Conservation (phyloP, 2,113 vertebrate species). For the Ursus arctos region DNA sequence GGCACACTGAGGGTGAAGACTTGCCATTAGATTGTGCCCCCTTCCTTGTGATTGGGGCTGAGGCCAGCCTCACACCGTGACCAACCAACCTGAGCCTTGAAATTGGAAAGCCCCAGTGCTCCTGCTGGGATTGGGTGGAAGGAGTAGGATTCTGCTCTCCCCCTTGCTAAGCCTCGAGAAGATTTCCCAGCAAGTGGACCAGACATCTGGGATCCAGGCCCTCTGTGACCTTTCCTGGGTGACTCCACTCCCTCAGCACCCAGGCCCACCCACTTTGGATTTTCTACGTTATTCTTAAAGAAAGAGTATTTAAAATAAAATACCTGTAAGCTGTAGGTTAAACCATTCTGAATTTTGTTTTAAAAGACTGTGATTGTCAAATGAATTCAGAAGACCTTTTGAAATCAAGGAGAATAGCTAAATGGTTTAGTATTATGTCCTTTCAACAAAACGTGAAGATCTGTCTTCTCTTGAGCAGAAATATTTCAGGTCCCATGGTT, state of each 20-base stretch:
- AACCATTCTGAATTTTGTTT: not conserved
- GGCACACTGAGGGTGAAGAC: not conserved
- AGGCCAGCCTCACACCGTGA: not conserved
- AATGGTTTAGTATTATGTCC: not conserved
- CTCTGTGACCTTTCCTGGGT: not conserved
- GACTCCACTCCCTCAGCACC: not conserved
- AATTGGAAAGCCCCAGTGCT: not conserved
- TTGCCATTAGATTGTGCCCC: too few species aligned
- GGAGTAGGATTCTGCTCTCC: not conserved
- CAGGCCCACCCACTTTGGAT: not conserved
- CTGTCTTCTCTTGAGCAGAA: not conserved
- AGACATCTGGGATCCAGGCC: not conserved
- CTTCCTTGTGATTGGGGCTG: not conserved
- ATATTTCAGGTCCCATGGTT: not conserved
- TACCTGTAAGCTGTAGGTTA: not conserved
- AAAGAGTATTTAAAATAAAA: not conserved
- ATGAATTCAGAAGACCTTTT: too few species aligned
- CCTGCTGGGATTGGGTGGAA: not conserved
- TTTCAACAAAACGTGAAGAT: not conserved
- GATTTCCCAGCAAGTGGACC: not conserved
- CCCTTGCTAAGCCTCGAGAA: not conserved
- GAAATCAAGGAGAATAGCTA: not conserved
- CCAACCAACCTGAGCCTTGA: not conserved
- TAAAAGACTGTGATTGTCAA: not conserved
- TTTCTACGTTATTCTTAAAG: not conserved